These are phyloP conservation scores for Tetragonula clypearis DNA, from an alignment of 1,140 invertebrate genomes.

Conservation along the genomic window DNA sequence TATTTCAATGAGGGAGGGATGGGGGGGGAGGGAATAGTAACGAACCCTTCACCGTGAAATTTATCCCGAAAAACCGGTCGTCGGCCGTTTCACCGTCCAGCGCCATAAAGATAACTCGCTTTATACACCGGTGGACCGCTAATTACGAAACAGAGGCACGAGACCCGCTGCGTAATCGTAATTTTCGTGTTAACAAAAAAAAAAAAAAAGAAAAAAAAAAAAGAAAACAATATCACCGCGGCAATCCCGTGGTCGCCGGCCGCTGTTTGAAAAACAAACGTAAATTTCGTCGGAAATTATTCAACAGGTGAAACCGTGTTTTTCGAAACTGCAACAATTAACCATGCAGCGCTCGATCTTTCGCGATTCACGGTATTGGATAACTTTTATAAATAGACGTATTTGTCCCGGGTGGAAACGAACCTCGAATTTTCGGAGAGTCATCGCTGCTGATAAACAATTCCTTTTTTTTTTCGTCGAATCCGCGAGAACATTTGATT, in stretches of 20 bases:
- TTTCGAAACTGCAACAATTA: background rate
- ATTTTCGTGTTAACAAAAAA: background rate
- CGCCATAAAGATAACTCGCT: background rate
- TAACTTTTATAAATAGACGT: too few relatives aligned
- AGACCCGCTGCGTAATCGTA: background rate
- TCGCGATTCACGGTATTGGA: too few relatives aligned
- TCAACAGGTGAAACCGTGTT: background rate
- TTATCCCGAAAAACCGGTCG: conserved; percentile 1
- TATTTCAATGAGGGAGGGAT: background rate
- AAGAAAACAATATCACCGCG: too few relatives aligned
- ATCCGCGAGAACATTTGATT: too few relatives aligned
- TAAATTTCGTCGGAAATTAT: background rate
- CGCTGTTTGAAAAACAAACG: background rate
- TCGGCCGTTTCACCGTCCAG: background rate
- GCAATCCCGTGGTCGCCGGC: background rate
- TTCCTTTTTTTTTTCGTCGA: too few relatives aligned
- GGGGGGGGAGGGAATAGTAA: background rate
- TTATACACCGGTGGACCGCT: background rate
- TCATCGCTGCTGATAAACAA: too few relatives aligned
- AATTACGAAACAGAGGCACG: background rate
- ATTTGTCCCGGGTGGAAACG: too few relatives aligned
- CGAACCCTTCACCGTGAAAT: background rate
- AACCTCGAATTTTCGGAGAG: too few relatives aligned
- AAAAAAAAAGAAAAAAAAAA: background rate
- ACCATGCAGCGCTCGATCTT: too few relatives aligned